These are phyloP conservation scores for Ranitomeya imitator DNA, from an alignment of 2,113 vertebrate species.

Conservation along the genomic window DNA sequence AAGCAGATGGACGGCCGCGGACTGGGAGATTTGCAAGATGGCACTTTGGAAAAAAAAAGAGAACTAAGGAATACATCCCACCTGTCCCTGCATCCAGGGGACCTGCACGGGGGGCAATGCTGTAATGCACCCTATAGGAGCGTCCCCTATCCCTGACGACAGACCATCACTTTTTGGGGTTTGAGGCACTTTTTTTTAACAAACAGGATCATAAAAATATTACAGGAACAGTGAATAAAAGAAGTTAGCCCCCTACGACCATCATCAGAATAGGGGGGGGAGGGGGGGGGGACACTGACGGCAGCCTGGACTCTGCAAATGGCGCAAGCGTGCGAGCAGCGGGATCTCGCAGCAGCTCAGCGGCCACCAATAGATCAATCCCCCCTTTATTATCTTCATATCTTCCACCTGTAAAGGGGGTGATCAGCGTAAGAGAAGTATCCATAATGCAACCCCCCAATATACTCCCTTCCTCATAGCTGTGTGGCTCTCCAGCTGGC, in stretches of 20 bases:
- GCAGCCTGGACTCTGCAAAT: not conserved
- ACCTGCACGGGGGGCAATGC: not conserved
- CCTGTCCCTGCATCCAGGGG: not conserved
- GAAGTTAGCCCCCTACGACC: not conserved
- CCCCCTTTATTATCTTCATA: not conserved
- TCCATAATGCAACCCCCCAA: not conserved
- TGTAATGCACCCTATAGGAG: not conserved
- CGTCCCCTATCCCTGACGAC: not conserved
- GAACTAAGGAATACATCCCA: not conserved
- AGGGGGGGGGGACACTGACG: not conserved
- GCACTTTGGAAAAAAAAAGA: not conserved
- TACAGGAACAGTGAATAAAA: not conserved
- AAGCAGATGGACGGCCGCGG: not conserved
- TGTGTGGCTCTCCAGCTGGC: not conserved
- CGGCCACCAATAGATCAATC: not conserved
- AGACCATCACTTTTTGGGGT: not conserved
- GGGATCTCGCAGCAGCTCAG: not conserved
- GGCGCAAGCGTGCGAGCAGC: too few species aligned
- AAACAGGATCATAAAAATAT: too few species aligned
- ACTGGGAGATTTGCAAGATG: not conserved
- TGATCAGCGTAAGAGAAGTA: not conserved
- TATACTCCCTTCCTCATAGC: not conserved
- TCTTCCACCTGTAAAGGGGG: not conserved
- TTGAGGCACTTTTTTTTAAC: too few species aligned
- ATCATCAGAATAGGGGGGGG: not conserved